A percentile compares a stretch with the other conserved stretches of the same genome.
Evolutionary conservation across 64 coral and sea anemone genomes (phyloP).

Genomic region (Pocillopora damicornis): DNA sequence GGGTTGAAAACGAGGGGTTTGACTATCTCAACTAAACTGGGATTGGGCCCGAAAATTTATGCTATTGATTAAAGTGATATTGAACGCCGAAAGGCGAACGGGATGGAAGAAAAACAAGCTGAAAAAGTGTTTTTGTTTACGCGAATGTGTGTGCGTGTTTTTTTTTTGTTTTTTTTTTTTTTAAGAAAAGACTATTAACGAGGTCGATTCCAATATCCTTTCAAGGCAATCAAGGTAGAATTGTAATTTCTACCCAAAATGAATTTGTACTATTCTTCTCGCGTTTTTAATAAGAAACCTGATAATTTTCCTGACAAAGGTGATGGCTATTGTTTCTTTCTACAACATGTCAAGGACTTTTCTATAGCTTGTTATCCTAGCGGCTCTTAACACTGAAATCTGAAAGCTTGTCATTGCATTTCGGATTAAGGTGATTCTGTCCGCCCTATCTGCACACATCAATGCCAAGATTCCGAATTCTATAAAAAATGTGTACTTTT

Average conservation of each 20-base stretch:
- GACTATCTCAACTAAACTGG: no score
- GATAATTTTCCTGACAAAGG: slow-evolving; percentile 20
- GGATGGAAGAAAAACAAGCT: no score
- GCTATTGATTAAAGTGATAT: no score
- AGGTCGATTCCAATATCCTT: neutral
- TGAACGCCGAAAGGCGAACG: no score
- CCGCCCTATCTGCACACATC: neutral
- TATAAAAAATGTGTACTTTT: neutral
- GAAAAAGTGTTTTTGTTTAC: no score
- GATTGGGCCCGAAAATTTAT: no score
- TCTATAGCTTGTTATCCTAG: neutral
- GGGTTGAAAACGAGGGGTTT: no score
- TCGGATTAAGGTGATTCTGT: neutral
- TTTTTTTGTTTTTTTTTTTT: no score
- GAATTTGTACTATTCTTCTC: neutral
- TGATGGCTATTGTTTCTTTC: neutral
- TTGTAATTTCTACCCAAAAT: neutral
- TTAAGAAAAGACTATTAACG: no score
- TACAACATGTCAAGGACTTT: neutral
- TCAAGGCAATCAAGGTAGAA: neutral
- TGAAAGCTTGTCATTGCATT: slow-evolving; percentile 26
- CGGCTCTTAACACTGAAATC: slow-evolving; percentile 5
- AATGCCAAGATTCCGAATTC: neutral
- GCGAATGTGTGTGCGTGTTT: no score
- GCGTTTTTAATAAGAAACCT: slow-evolving; percentile 7